Conservation (phyloP, 2,113 vertebrate species). For the Carollia perspicillata region DNA sequence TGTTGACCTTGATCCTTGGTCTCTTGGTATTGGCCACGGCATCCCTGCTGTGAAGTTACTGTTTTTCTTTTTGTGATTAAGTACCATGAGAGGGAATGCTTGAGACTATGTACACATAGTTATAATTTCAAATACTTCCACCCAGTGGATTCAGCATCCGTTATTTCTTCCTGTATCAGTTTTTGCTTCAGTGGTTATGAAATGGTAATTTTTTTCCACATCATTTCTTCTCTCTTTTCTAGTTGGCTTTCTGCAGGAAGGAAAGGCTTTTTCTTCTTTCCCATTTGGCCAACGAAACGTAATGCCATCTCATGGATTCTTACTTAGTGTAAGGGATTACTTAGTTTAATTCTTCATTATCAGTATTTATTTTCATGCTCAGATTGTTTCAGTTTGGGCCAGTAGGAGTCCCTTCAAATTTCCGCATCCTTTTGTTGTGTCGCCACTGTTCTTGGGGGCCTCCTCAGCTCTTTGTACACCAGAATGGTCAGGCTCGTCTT, state of each 20-base stretch:
- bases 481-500: too few species aligned
- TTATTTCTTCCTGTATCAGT: background rate
- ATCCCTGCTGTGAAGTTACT: background rate
- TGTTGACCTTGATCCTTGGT: background rate
- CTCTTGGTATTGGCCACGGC: background rate
- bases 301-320: background rate
- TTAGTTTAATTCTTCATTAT: background rate
- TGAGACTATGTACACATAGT: background rate
- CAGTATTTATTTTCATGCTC: background rate
- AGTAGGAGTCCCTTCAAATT: background rate
- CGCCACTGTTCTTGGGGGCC: background rate
- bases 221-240: background rate
- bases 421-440: background rate
- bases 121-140: background rate
- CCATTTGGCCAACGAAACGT: background rate
- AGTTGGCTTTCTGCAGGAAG: background rate
- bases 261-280: background rate
- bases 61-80: background rate
- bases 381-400: background rate
- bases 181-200: background rate
- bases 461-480: background rate
- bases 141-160: background rate
- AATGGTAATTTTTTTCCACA: background rate
- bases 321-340: background rate
- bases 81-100: background rate